A percentile compares a stretch with the other conserved stretches of the same genome.
Evolutionary conservation across 2,797 vertebrate genomes (phyloP).

Genomic region (Catamblyrhynchus diadema): DNA sequence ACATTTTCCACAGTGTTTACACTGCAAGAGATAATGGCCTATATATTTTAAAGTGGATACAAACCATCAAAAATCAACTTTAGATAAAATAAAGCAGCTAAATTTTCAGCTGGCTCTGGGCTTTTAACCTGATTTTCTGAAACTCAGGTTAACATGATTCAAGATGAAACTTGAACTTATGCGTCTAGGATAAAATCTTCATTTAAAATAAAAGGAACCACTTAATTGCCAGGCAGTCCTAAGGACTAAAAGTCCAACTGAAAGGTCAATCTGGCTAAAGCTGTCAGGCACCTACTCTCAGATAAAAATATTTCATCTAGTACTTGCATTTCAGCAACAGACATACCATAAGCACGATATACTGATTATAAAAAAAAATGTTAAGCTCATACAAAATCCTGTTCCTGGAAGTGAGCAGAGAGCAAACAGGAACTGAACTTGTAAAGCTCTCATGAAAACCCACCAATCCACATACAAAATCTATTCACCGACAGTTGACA

Average conservation of each 20-base stretch:
- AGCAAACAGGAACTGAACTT: slow-evolving; percentile 32
- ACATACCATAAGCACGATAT: not conserved
- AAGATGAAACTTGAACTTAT: not conserved
- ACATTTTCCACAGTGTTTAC: slow-evolving; percentile 51
- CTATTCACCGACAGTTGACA: slow-evolving; percentile 22
- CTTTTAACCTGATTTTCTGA: slow-evolving; percentile 1
- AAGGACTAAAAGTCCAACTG: not conserved
- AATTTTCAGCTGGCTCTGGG: slow-evolving; percentile 9
- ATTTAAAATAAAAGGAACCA: slow-evolving; percentile 3
- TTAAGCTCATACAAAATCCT: not conserved
- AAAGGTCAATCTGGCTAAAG: not conserved
- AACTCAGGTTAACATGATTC: not conserved
- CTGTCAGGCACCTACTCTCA: not conserved
- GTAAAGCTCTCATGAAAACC: slow-evolving; percentile 7
- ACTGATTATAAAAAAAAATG: slow-evolving; percentile 5
- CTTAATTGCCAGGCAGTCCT: not conserved
- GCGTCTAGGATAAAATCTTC: not conserved
- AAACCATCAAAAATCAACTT: slow-evolving; percentile 26
- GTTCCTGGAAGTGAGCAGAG: slow-evolving; percentile 15
- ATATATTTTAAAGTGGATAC: slow-evolving; percentile 30
- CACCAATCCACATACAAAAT: slow-evolving; percentile 22
- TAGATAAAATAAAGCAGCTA: not conserved
- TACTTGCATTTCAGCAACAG: not conserved
- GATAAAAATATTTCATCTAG: not conserved
- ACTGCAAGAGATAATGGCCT: slow-evolving; percentile 30